A percentile compares a stretch with the other conserved stretches of the same genome.
These are phyloP conservation scores for Macquaria australasica DNA, from an alignment of 2,113 vertebrate species.

Conservation along the genomic window DNA sequence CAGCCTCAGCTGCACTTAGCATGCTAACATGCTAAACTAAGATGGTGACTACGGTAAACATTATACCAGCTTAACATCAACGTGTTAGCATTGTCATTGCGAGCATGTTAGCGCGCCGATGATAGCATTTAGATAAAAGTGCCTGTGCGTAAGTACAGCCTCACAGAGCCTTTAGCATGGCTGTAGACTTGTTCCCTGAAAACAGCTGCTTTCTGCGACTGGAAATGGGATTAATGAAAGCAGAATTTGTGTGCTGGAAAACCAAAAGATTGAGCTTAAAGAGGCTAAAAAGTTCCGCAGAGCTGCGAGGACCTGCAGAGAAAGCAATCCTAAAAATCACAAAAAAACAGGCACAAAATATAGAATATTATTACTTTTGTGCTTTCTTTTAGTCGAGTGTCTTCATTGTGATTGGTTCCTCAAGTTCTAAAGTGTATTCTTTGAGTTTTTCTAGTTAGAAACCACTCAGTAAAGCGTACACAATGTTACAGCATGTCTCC, in stretches of 20 bases:
- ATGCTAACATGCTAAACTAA: background rate
- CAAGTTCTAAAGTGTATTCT: background rate
- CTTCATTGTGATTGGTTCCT: background rate
- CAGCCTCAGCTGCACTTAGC: background rate
- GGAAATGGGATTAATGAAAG: background rate
- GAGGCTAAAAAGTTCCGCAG: background rate
- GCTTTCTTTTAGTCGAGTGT: background rate
- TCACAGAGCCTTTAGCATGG: background rate
- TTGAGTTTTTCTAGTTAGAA: background rate
- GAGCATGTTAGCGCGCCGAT: background rate
- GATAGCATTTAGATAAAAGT: no score
- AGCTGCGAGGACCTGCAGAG: background rate
- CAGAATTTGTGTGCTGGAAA: background rate
- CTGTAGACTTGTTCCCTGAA: background rate
- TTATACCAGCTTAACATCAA: background rate
- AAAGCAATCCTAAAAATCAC: background rate
- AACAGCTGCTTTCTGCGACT: background rate
- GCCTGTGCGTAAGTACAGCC: rapidly evolving
- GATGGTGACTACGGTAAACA: background rate
- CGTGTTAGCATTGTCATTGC: background rate
- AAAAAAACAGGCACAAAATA: no score
- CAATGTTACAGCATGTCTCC: background rate
- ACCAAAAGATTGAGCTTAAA: background rate
- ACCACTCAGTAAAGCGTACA: background rate
- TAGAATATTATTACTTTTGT: background rate